Evolutionary conservation across 1,140 invertebrate species (phyloP), one percentile per base, ranked within the genome.

Genomic region (Teleogryllus occipitalis): DNA sequence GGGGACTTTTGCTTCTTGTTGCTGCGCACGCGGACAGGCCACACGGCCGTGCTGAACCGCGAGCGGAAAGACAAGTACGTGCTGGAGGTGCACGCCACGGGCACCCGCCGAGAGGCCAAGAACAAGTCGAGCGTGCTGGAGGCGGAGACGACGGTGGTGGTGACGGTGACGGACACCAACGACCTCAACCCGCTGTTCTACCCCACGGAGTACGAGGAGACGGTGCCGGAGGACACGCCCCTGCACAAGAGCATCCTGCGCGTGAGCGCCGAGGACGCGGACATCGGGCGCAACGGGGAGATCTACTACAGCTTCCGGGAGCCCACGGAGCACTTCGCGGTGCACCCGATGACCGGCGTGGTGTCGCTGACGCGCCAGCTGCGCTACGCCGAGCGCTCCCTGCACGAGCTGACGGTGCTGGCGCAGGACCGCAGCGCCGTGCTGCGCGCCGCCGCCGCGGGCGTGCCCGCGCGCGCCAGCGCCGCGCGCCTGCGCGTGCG

Each of bases 281-380:
- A 99, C 86, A 87, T 97, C 14, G 97, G 97, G 0, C 90, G 94
- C 76, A 98, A 98, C 85, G 96, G 96, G 5, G 96, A 98, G 87
- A 96, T 98, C 82, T 98, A 98, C 86, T 99, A 98, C 85, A 97
- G 94, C 86, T 93, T 98, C 82, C 88, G 90, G n/a, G 90, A 96
- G 80, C 87, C 90, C 21, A 96, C 92, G 8, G 92, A 95, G 82
- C 91, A 93, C 81, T 98, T 98, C 85, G 93, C 95, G 8, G 92
- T 98, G 79, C 95, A 99, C 87, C 96, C 97, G 14, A 95, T 96
- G 47, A 95, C 92, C 15, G 97, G 97, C 7, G 91, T 96, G 12
- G 91, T 98, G 72, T 93, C 94, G 6, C 88, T 97, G 8, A 95
- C 95, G 4, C 90, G 94, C 82, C 92, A 92, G 21, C 88, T 98